These are phyloP conservation scores for Tonatia bakeri DNA, from an alignment of 2,113 vertebrate species.

Conservation along the genomic window DNA sequence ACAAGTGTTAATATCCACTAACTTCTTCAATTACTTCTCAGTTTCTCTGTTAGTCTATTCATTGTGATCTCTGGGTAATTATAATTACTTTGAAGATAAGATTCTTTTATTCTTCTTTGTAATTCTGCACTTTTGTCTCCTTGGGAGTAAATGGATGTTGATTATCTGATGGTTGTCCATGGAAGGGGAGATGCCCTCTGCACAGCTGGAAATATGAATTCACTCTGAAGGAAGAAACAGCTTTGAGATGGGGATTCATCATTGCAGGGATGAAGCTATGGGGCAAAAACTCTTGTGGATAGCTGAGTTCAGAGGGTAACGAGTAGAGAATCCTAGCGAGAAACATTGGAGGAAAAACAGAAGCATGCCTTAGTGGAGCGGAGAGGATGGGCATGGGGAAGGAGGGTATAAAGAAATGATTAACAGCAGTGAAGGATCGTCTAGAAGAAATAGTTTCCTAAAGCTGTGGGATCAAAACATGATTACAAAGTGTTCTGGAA, in stretches of 20 bases:
- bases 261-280: neutral
- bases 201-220: neutral
- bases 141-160: neutral
- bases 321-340: neutral
- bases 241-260: neutral
- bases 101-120: neutral
- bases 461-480: neutral
- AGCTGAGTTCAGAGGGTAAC: neutral
- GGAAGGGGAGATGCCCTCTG: neutral
- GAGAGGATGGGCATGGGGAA: neutral
- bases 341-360: neutral
- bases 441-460: neutral
- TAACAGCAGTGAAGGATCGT: neutral
- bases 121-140: neutral
- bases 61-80: neutral
- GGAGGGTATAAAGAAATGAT: neutral
- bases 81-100: neutral
- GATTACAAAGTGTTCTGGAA: constrained; percentile 10
- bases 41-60: neutral
- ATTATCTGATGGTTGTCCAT: neutral
- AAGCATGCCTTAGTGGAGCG: neutral
- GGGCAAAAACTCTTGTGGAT: neutral
- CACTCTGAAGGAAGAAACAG: neutral
- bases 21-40: neutral
- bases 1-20: neutral